Percentiles rank a stretch among this genome's conserved stretches.
Conservation (phyloP, 2,888 invertebrate genomes). For the Lasioglossum vierecki region DNA sequence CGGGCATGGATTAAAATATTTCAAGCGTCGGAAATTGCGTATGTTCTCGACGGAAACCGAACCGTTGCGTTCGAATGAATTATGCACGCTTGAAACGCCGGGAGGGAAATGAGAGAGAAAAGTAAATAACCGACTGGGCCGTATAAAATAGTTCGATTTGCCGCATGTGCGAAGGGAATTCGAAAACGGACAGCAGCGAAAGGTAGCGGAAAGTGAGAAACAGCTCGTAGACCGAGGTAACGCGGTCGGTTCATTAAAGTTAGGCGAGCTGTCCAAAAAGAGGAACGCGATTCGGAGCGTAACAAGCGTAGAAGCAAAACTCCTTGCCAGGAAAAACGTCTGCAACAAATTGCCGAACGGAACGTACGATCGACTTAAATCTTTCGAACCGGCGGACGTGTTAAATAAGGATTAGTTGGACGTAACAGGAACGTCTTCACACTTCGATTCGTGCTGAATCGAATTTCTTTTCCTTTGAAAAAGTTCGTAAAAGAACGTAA, state of each 20-base stretch:
- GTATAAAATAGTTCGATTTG: too few relatives aligned
- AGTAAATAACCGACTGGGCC: too few relatives aligned
- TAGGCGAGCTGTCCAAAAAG: not conserved
- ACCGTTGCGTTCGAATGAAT: not conserved
- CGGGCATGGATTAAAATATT: not conserved
- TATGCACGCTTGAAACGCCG: not conserved
- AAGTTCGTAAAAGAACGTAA: too few relatives aligned
- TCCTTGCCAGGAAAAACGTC: not conserved
- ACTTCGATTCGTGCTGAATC: constrained; percentile 8
- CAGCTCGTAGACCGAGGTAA: not conserved
- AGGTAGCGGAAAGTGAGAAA: not conserved
- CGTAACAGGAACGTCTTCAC: constrained; percentile 14
- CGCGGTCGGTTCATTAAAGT: constrained; percentile 1
- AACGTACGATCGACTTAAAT: constrained; percentile 23
- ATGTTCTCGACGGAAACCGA: not conserved
- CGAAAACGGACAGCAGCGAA: too few relatives aligned
- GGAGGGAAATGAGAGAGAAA: not conserved
- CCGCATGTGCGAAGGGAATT: too few relatives aligned
- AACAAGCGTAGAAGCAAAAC: constrained; percentile 2
- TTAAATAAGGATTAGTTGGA: constrained; percentile 21
- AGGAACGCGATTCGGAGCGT: not conserved
- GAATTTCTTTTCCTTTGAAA: not conserved
- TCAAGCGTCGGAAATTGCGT: not conserved
- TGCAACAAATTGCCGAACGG: not conserved
- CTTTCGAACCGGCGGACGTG: not conserved